Conservation (phyloP, 1,140 invertebrate genomes). For the Drosophila sproati region DNA sequence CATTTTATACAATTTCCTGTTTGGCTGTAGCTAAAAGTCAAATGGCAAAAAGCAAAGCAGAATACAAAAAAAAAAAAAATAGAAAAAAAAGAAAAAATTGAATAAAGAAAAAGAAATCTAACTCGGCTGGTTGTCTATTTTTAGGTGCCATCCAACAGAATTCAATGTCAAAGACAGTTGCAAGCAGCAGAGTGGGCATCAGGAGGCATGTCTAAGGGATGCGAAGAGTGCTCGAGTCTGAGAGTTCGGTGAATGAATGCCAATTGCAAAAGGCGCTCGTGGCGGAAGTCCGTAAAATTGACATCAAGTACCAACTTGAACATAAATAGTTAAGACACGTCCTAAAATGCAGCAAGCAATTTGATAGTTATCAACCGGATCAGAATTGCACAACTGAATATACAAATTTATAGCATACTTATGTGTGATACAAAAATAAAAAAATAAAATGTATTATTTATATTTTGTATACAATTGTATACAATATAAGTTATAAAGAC, state of each 20-base stretch:
- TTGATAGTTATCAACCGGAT: constrained; percentile 12
- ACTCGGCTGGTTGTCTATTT: constrained; percentile 71
- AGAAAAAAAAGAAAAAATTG: constrained; percentile 6
- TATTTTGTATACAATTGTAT: not conserved
- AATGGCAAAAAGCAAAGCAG: constrained; percentile 50
- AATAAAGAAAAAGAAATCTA: constrained; percentile 24
- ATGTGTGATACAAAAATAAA: not conserved
- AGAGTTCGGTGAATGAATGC: constrained; percentile 21
- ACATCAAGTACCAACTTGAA: constrained; percentile 58
- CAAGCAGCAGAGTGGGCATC: constrained; percentile 22
- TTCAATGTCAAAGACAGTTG: constrained; percentile 76
- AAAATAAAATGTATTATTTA: not conserved
- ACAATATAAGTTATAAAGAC: too few species aligned
- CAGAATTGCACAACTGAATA: not conserved
- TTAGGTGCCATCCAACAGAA: constrained; percentile 66
- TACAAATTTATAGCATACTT: constrained; percentile 23
- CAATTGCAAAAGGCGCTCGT: constrained; percentile 40
- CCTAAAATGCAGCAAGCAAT: constrained; percentile 29
- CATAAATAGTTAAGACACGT: constrained; percentile 54
- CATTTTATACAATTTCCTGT: constrained; percentile 81
- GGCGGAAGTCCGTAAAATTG: constrained; percentile 37
- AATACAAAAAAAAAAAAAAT: constrained; percentile 14
- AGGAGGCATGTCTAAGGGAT: not conserved
- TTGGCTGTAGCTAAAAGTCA: constrained; percentile 59
- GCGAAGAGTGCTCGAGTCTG: not conserved